These are phyloP conservation scores for Drosophila persimilis DNA, from an alignment of 1,140 invertebrate species.

Conservation along the genomic window DNA sequence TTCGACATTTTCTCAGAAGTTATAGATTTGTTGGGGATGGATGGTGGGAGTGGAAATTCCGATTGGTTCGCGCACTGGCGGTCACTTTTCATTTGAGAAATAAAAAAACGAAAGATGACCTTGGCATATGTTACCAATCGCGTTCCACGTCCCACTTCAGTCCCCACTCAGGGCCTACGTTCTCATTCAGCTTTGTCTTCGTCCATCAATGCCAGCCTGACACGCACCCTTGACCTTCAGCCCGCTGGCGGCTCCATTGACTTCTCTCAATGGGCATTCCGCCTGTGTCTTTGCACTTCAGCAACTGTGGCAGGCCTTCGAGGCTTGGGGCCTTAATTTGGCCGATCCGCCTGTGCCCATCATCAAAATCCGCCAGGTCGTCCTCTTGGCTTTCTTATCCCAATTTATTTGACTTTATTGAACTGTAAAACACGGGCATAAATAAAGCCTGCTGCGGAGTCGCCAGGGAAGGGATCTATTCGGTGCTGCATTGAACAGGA, in stretches of 20 bases:
- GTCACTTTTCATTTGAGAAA: not conserved
- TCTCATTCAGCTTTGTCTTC: not conserved
- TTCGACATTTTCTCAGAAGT: no score
- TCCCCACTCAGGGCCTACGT: not conserved
- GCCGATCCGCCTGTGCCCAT: conserved; percentile 49
- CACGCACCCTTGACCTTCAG: conserved; percentile 35
- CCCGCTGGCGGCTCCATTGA: conserved; percentile 13
- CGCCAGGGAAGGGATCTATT: no score
- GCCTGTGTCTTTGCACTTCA: conserved; percentile 21
- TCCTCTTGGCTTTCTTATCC: conserved; percentile 28
- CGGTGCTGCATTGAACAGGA: conserved; percentile 11
- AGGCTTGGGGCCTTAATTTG: conserved; percentile 57
- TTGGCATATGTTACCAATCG: conserved; percentile 31
- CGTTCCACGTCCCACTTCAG: not conserved
- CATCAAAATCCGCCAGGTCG: conserved; percentile 49
- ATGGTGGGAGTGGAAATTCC: not conserved
- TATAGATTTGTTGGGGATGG: no score
- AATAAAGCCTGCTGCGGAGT: conserved; percentile 45
- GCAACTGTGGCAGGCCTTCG: conserved; percentile 15
- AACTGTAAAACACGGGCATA: conserved; percentile 65
- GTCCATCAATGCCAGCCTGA: conserved; percentile 58
- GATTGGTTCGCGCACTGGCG: no score
- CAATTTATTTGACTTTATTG: conserved; percentile 77
- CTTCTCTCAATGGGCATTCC: not conserved
- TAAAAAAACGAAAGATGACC: conserved; percentile 16